A percentile compares a stretch with the other conserved stretches of the same genome.
These are phyloP conservation scores for Arvicanthis niloticus DNA, from an alignment of 2,113 vertebrate genomes.

Conservation along the genomic window DNA sequence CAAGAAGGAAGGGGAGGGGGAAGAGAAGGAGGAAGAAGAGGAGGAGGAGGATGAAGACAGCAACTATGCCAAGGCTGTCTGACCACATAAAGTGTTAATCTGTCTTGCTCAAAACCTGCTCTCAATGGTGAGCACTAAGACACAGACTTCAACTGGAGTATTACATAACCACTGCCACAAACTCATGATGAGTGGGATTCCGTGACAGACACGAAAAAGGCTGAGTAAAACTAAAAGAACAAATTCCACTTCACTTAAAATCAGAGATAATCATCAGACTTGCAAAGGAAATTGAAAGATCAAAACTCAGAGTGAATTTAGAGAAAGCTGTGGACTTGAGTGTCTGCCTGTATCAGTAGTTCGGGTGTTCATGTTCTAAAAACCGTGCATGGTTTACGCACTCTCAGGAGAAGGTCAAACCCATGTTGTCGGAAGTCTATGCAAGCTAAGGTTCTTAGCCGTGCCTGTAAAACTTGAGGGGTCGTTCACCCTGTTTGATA, in stretches of 20 bases:
- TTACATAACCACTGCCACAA: slow-evolving; percentile 14
- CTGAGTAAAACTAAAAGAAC: slow-evolving; percentile 44
- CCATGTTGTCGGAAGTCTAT: neutral
- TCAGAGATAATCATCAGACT: slow-evolving; percentile 44
- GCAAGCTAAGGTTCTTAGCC: neutral
- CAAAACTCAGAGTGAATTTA: slow-evolving; percentile 27
- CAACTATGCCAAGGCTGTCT: neutral
- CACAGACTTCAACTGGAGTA: neutral
- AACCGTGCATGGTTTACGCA: neutral
- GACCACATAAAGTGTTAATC: neutral
- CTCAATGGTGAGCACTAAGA: neutral
- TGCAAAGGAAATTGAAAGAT: slow-evolving; percentile 30
- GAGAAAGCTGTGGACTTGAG: slow-evolving; percentile 1
- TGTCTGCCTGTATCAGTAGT: neutral
- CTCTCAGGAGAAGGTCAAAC: slow-evolving; percentile 17
- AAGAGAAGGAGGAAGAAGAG: neutral
- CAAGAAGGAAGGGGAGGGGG: neutral
- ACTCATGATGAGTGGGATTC: slow-evolving; percentile 44
- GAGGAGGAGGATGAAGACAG: neutral
- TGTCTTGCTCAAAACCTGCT: neutral
- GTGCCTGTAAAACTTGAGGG: neutral
- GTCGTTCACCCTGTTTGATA: neutral
- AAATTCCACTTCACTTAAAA: slow-evolving; percentile 46
- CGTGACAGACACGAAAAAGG: slow-evolving; percentile 50
- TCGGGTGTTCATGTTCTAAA: neutral